Base-by-base conservation (phyloP, 1,140 invertebrate species). In the Batillaria attramentaria region DNA sequence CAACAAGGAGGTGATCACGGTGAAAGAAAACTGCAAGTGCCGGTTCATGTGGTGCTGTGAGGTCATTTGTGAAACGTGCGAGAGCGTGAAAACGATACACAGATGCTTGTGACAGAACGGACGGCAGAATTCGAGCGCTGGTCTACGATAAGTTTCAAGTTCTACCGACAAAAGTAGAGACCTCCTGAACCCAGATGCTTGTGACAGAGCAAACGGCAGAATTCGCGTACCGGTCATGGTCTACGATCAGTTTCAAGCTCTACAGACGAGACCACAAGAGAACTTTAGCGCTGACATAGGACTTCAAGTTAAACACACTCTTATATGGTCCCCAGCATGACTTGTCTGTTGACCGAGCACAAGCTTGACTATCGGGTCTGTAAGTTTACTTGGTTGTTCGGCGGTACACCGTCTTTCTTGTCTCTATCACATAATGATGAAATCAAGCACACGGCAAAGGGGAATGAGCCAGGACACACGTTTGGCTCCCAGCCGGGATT, bases 31-130 rank as follows among this genome's bases (percentile, higher is more conserved):
- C 77, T 89, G 88, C 74, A 84, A 87, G 50, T 89, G 88, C 80
- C 77, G 83, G 65, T 88, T 89, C 77, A 81, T 83, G 42, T 89
- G 87, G 87, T 89, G 88, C 80, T 89, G 88, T 78, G 85, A 89
- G 43, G 88, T 89, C 24, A 84, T 84, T 4, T 89, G 88, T 75
- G 79, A 89, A 33, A 88, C 83, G 35, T 89, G 88, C 69, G 81
- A 79, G 31, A 77, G 69, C 24, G 74, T 78, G 28, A 86, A 86
- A 76, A 86, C 84, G 10, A 75, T 88, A 41, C 73, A 87, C 73
- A 81, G 80, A 35, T 88, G 87, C 66, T 81, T 81, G 79, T 88
- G 80, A 85, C 60, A 54, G 13, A 8, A 33, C 10, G n/a, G 24
- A n/a, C 0, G 6, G 1, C 0, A 8, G 0, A 0, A 62, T 16